phyloP scores from a whole-genome alignment of 2,797 vertebrate genomes.

The Hephaestus fuliginosus region DNA sequence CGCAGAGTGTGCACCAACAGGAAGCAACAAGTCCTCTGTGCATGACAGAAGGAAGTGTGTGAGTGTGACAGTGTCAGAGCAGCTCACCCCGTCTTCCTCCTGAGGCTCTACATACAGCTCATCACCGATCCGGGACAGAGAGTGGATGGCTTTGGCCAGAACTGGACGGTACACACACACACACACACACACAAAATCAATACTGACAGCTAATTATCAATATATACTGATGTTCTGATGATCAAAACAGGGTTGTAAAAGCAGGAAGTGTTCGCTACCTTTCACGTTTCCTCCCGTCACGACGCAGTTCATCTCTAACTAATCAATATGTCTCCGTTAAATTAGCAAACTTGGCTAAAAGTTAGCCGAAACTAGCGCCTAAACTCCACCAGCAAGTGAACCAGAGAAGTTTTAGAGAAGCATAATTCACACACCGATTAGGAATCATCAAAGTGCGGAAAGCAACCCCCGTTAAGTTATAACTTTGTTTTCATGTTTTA shows the following conservation, averaged over 20 bases:
- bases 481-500: neutral
- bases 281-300: conserved; percentile 88
- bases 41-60: conserved; percentile 56
- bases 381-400: neutral
- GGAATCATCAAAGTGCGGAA: neutral
- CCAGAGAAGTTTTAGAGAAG: neutral
- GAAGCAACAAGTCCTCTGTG: conserved; percentile 47
- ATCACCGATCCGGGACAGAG: conserved; percentile 87
- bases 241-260: accelerated
- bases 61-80: conserved; percentile 24
- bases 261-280: conserved; percentile 72
- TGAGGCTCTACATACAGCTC: conserved; percentile 87
- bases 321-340: conserved; percentile 21
- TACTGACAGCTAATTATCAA: neutral
- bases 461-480: conserved; percentile 3
- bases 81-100: conserved; percentile 83
- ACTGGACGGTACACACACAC: conserved; percentile 74
- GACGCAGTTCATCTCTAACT: conserved; percentile 83
- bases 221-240: neutral
- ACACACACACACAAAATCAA: conserved; percentile 5
- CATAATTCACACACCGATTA: neutral
- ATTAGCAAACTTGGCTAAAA: conserved; percentile 50
- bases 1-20: conserved; percentile 56
- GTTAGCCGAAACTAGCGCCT: conserved; percentile 22
- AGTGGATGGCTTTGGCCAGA: conserved; percentile 88